Conservation (phyloP, 2,797 vertebrate genomes). For the Trematomus bernacchii region DNA sequence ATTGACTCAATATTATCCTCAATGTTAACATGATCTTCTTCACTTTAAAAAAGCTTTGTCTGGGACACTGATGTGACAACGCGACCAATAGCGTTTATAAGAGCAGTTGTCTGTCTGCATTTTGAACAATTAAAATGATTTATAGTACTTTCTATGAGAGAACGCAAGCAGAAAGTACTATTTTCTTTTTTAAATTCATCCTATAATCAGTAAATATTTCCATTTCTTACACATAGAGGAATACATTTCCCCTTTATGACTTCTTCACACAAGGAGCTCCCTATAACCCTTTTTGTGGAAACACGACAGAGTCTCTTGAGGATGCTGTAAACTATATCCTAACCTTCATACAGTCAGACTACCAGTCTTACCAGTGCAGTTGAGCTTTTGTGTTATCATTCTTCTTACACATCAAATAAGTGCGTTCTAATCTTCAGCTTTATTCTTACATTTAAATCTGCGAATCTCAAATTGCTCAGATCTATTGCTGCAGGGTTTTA, state of each 20-base stretch:
- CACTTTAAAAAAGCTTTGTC: conserved; percentile 53
- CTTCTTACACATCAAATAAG: conserved; percentile 68
- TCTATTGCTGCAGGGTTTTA: conserved; percentile 57
- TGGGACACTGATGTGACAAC: conserved; percentile 53
- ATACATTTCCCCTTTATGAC: conserved; percentile 2
- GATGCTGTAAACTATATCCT: conserved; percentile 32
- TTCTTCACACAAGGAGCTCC: conserved; percentile 16
- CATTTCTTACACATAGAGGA: background rate
- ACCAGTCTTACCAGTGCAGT: conserved; percentile 8
- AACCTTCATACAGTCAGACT: conserved; percentile 24
- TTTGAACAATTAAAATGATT: conserved; percentile 67
- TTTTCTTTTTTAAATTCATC: conserved; percentile 40
- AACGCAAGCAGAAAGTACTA: conserved; percentile 44
- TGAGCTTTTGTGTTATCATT: conserved; percentile 35
- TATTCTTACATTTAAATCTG: conserved; percentile 69
- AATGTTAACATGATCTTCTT: conserved; percentile 66
- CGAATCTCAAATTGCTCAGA: conserved; percentile 66
- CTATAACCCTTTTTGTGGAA: conserved; percentile 20
- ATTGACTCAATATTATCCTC: conserved; percentile 64
- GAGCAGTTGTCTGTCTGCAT: conserved; percentile 54
- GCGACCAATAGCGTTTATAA: conserved; percentile 37
- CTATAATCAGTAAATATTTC: conserved; percentile 50
- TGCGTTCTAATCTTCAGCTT: conserved; percentile 68
- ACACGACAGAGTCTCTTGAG: conserved; percentile 33
- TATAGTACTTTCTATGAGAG: conserved; percentile 40